These are phyloP conservation scores for Garra rufa DNA, from an alignment of 2,113 vertebrate genomes.

Conservation along the genomic window DNA sequence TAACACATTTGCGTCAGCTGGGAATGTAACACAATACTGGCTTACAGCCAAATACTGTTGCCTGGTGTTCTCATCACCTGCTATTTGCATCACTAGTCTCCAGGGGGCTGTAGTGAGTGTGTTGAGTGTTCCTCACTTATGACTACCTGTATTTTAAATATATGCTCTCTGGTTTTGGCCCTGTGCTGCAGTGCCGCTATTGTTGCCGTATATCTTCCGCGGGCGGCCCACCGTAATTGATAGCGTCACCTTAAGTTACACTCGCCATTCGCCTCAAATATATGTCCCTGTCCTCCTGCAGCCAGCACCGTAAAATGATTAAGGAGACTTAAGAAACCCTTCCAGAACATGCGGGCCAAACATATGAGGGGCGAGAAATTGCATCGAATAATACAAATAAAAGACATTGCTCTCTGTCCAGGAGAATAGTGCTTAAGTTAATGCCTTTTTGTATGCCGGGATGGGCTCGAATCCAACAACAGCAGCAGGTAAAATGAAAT, in stretches of 20 bases:
- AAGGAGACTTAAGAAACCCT: constrained; percentile 36
- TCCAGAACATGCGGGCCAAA: background rate
- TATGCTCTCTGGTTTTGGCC: constrained; percentile 12
- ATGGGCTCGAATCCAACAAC: constrained; percentile 35
- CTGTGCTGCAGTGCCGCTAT: background rate
- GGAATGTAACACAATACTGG: background rate
- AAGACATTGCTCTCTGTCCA: constrained; percentile 51
- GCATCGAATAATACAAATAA: constrained; percentile 47
- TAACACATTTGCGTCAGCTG: too few relatives aligned
- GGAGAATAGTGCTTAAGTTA: constrained; percentile 24
- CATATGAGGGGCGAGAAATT: constrained; percentile 43
- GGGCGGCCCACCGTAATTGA: background rate
- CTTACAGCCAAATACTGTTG: background rate
- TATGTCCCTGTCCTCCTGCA: constrained; percentile 13
- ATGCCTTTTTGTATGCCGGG: constrained; percentile 40
- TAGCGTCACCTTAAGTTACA: constrained; percentile 41
- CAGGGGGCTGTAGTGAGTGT: constrained; percentile 1
- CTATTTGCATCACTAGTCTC: background rate
- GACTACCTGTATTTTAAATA: constrained; percentile 4
- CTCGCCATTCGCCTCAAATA: constrained; percentile 32
- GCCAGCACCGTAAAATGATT: constrained; percentile 39
- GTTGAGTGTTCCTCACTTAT: background rate
- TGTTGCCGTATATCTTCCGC: constrained; percentile 13
- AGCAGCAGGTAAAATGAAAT: constrained; percentile 35
- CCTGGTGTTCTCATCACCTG: background rate